Conservation (phyloP, 2,797 vertebrate genomes). For the Cynodonichthys magdalenae region DNA sequence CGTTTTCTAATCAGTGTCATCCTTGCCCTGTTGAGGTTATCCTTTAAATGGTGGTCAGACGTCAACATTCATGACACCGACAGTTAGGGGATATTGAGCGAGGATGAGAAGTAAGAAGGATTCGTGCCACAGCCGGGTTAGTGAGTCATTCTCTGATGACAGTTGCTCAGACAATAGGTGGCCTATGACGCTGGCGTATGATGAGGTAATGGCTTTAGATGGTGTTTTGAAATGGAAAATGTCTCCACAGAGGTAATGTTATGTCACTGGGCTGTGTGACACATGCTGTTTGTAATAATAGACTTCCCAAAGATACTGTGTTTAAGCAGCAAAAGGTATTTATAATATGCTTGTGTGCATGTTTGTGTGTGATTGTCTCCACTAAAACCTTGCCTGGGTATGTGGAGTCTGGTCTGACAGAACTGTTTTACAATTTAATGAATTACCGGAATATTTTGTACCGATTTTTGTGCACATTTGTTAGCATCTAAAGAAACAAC, state of each 20-base stretch:
- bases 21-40: slow-evolving; percentile 43
- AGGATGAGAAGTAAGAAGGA: slow-evolving; percentile 37
- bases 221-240: slow-evolving; percentile 12
- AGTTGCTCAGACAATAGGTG: slow-evolving; percentile 40
- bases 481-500: not conserved
- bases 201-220: slow-evolving; percentile 12
- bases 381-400: not conserved
- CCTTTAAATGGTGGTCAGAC: slow-evolving; percentile 59
- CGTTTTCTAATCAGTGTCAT: slow-evolving; percentile 48
- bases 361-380: slow-evolving; percentile 2
- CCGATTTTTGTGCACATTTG: not conserved
- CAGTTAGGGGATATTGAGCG: slow-evolving; percentile 23
- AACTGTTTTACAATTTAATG: not conserved
- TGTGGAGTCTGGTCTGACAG: not conserved
- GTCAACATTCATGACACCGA: slow-evolving; percentile 52
- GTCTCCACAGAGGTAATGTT: slow-evolving; percentile 30
- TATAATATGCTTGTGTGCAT: not conserved
- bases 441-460: not conserved
- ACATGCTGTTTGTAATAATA: slow-evolving; percentile 17
- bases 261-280: slow-evolving; percentile 17
- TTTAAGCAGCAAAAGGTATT: slow-evolving; percentile 22
- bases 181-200: slow-evolving; percentile 49
- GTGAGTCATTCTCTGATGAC: slow-evolving; percentile 61
- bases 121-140: slow-evolving; percentile 43
- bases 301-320: slow-evolving; percentile 5